Evolutionary conservation across 2,113 vertebrate species (phyloP).

Genomic region (Pipra filicauda): DNA sequence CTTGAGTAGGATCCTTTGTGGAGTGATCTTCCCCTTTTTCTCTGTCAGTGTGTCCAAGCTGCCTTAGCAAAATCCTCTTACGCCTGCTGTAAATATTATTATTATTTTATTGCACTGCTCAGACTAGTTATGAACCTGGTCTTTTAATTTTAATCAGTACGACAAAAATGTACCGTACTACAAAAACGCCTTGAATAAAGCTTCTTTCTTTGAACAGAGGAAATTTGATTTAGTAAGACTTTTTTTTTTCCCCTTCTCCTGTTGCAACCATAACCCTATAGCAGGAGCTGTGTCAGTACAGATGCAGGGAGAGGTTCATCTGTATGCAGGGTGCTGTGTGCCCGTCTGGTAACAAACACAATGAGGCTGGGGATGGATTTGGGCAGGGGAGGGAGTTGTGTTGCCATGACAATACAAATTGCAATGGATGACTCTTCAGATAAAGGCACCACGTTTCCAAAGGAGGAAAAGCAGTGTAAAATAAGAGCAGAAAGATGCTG

Average conservation of each 20-base stretch:
- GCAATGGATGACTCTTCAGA: background rate
- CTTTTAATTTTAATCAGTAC: background rate
- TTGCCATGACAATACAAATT: slow-evolving; percentile 30
- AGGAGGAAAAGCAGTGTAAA: background rate
- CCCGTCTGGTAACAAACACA: background rate
- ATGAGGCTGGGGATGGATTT: background rate
- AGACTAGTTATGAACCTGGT: background rate
- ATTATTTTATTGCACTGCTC: background rate
- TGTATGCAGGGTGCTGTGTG: background rate
- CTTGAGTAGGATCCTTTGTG: background rate
- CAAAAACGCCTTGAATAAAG: background rate
- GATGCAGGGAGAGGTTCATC: background rate
- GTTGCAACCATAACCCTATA: accelerated
- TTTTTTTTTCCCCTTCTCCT: background rate
- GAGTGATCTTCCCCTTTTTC: background rate
- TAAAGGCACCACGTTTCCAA: background rate
- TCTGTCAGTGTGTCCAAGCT: background rate
- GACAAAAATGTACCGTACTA: accelerated
- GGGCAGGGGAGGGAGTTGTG: background rate
- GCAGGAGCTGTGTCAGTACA: background rate
- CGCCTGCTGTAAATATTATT: background rate
- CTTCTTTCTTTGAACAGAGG: background rate
- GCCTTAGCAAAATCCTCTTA: background rate
- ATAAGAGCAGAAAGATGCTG: background rate
- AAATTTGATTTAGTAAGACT: background rate